Evolutionary conservation across 2,113 vertebrate genomes (phyloP).

Genomic region (Crotalus tigris): DNA sequence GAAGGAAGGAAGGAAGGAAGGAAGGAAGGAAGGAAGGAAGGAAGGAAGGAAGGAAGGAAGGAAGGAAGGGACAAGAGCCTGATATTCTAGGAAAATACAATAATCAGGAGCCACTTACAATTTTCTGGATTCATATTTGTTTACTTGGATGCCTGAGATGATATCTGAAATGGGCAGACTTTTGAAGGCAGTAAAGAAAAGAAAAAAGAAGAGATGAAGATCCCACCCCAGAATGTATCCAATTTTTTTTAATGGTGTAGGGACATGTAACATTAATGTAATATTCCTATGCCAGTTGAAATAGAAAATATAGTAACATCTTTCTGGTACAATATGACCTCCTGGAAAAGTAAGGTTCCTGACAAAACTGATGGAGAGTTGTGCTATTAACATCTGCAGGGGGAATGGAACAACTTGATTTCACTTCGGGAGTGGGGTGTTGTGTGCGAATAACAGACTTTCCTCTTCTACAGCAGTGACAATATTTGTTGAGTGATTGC

Average conservation of each 20-base stretch:
- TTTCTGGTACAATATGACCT: neutral
- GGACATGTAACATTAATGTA: neutral
- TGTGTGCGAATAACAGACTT: neutral
- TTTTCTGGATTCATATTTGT: neutral
- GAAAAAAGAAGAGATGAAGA: neutral
- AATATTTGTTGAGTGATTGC: neutral
- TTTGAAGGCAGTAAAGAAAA: neutral
- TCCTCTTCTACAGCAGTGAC: neutral
- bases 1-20: neutral
- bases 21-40: neutral
- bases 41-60: neutral
- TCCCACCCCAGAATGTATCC: neutral
- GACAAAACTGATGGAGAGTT: too few species aligned
- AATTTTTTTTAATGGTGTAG: neutral
- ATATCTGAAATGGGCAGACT: neutral
- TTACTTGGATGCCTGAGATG: neutral
- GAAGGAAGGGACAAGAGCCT: neutral
- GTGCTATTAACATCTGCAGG: neutral
- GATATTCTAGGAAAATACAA: neutral
- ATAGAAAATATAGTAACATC: neutral
- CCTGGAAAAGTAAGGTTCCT: neutral
- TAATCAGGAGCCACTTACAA: neutral
- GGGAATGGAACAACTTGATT: neutral
- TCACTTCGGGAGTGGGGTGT: neutral
- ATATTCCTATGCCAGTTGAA: neutral